Evolutionary conservation across 2,113 vertebrate species (phyloP).

Genomic region (Thamnophis sirtalis): DNA sequence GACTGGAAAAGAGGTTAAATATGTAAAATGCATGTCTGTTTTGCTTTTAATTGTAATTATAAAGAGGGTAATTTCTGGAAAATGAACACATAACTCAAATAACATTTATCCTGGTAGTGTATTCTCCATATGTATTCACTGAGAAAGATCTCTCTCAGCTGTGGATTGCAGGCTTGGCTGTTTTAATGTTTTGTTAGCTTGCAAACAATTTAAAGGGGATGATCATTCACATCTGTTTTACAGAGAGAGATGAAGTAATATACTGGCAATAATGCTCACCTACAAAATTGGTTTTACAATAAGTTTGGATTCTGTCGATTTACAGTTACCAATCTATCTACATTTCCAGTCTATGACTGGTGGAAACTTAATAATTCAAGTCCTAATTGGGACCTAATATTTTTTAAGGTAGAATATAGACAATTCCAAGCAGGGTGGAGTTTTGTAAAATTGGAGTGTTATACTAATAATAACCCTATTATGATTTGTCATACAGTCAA

Average conservation of each 20-base stretch:
- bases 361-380: not conserved
- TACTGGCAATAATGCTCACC: constrained; percentile 3
- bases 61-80: not conserved
- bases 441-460: not conserved
- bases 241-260: constrained; percentile 7
- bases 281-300: not conserved
- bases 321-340: not conserved
- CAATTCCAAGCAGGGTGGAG: not conserved
- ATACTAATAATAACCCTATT: not conserved
- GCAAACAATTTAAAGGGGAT: constrained; percentile 33
- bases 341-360: not conserved
- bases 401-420: not conserved
- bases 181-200: constrained; percentile 32
- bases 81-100: not conserved
- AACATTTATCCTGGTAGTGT: accelerated
- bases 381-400: not conserved
- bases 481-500: not conserved
- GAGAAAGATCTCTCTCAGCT: constrained; percentile 40
- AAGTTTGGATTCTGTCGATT: not conserved
- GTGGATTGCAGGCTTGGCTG: constrained; percentile 31
- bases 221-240: constrained; percentile 47
- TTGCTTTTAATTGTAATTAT: constrained; percentile 20
- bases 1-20: constrained; percentile 22
- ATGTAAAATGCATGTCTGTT: not conserved
- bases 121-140: not conserved